A percentile compares a stretch with the other conserved stretches of the same genome.
Evolutionary conservation across 2,797 vertebrate species (phyloP).

Genomic region (Cryptoblepharus egeriae): DNA sequence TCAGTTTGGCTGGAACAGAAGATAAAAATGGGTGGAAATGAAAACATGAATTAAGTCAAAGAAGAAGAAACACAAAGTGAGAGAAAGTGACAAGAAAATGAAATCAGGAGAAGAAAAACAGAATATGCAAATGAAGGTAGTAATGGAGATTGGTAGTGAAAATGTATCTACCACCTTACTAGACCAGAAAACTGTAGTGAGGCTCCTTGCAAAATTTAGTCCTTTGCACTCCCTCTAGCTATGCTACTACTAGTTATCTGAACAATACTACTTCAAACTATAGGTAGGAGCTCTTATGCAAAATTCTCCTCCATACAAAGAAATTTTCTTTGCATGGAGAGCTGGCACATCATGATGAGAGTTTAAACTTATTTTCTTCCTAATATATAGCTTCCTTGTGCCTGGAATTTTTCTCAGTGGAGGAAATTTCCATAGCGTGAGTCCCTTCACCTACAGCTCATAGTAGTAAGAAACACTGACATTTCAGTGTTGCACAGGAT

Average conservation of each 20-base stretch:
- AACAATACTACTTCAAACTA: not conserved
- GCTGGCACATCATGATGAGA: not conserved
- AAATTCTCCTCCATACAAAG: not conserved
- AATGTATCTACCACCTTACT: not conserved
- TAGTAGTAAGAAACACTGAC: too few relatives aligned
- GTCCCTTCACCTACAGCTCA: not conserved
- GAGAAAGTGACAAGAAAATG: not conserved
- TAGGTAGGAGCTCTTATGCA: not conserved
- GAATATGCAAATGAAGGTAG: not conserved
- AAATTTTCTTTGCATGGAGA: too few relatives aligned
- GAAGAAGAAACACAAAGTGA: not conserved
- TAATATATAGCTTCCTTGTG: not conserved
- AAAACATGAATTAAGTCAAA: not conserved
- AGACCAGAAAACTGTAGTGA: too few relatives aligned
- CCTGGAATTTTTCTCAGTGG: too few relatives aligned
- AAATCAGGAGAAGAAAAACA: not conserved
- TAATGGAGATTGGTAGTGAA: too few relatives aligned
- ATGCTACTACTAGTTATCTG: too few relatives aligned
- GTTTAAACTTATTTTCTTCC: not conserved
- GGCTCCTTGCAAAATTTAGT: too few relatives aligned
- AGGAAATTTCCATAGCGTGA: not conserved
- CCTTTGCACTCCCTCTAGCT: too few relatives aligned
- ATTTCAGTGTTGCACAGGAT: not conserved
- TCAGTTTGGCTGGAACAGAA: conserved; percentile 52
- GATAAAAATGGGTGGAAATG: not conserved